A percentile compares a stretch with the other conserved stretches of the same genome.
phyloP scores from a whole-genome alignment of 2,888 invertebrate genomes.

The Ophonus ardosiacus region DNA sequence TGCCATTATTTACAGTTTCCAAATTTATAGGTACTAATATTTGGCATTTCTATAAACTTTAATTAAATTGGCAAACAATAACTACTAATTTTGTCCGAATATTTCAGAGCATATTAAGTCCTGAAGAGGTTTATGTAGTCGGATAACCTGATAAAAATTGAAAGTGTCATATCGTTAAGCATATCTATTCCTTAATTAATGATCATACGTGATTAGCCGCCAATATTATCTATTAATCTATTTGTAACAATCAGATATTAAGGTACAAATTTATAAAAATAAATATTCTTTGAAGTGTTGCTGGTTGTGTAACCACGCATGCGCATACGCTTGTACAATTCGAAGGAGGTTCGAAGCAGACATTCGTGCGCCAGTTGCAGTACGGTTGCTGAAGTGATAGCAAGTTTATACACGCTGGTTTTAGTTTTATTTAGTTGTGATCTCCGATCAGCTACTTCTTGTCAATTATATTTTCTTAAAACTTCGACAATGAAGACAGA shows the following conservation, averaged over 20 bases:
- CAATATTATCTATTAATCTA: neutral
- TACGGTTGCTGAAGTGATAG: slow-evolving; percentile 1
- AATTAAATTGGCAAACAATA: no score
- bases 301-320: slow-evolving; percentile 10
- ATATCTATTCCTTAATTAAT: neutral
- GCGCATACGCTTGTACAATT: neutral
- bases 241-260: slow-evolving; percentile 4
- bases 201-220: neutral
- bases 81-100: no score
- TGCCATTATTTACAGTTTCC: no score
- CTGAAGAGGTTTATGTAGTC: no score
- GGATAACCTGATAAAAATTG: no score
- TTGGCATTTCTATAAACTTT: no score
- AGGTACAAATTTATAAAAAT: slow-evolving; percentile 22
- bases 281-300: slow-evolving; percentile 31
- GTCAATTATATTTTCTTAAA: slow-evolving; percentile 74
- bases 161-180: neutral
- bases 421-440: slow-evolving; percentile 3
- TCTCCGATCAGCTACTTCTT: neutral
- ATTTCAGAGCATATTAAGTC: no score
- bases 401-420: neutral
- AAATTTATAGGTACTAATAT: no score
- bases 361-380: slow-evolving; percentile 19
- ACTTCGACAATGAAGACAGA: slow-evolving; percentile 78
- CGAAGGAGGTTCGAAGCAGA: neutral